phyloP scores from a whole-genome alignment of 2,888 invertebrate genomes.

The Agrochola lota region DNA sequence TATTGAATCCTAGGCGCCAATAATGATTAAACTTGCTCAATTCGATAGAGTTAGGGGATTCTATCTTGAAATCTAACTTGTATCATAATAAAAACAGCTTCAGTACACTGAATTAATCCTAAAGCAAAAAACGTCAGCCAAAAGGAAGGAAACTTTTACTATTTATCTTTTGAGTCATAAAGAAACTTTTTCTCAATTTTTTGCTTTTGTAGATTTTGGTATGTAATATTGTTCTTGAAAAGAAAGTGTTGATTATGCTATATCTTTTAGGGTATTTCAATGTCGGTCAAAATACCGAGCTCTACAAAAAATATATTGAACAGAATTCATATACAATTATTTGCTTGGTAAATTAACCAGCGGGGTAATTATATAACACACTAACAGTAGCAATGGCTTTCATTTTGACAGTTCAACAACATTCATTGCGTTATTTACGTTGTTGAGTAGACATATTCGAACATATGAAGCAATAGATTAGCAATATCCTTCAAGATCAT shows the following conservation, averaged over 20 bases:
- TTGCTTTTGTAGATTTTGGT: constrained; percentile 10
- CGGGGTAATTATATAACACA: too few species aligned
- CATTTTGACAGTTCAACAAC: too few species aligned
- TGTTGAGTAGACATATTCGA: too few species aligned
- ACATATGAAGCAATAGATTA: too few species aligned
- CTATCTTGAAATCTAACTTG: background rate
- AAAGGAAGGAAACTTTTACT: constrained; percentile 9
- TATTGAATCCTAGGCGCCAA: background rate
- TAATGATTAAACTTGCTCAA: constrained; percentile 4
- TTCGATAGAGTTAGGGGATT: background rate
- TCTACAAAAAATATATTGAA: background rate
- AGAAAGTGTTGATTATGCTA: background rate
- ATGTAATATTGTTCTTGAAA: background rate
- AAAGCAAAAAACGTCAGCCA: background rate
- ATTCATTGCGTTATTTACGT: too few species aligned
- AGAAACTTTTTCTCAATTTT: background rate
- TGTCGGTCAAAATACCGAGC: too few species aligned
- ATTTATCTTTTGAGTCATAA: constrained; percentile 13
- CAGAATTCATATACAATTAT: background rate
- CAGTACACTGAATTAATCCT: background rate
- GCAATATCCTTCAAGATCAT: too few species aligned
- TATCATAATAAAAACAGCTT: background rate
- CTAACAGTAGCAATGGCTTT: too few species aligned
- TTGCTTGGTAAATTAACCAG: background rate
- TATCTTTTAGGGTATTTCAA: background rate